Conservation (phyloP, 2,113 vertebrate species). For the Silurus glanis region DNA sequence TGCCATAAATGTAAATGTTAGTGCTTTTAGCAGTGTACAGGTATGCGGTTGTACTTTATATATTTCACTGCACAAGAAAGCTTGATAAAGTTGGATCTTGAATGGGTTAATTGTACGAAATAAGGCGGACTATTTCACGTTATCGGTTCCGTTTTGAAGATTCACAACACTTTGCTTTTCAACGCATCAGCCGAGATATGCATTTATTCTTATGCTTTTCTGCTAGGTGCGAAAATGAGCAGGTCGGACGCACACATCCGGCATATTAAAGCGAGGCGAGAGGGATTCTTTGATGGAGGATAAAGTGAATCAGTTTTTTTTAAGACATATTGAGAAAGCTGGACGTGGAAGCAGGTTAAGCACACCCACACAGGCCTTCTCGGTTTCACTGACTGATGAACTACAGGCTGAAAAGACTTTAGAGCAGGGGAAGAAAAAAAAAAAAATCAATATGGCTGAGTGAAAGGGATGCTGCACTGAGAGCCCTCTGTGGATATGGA, state of each 20-base stretch:
- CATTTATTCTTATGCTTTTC: background rate
- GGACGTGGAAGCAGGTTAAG: constrained; percentile 30
- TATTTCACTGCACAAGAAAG: background rate
- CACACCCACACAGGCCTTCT: constrained; percentile 43
- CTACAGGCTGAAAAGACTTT: constrained; percentile 44
- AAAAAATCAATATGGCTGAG: constrained; percentile 48
- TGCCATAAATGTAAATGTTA: no score
- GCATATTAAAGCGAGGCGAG: background rate
- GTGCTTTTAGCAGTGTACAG: background rate
- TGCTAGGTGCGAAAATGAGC: background rate
- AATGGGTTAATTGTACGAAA: background rate
- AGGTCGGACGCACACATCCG: background rate
- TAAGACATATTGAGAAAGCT: background rate
- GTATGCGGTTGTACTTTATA: background rate
- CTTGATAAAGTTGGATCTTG: background rate
- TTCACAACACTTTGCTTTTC: background rate
- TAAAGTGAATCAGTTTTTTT: constrained; percentile 6
- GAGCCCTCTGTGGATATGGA: constrained; percentile 37
- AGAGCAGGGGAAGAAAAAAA: constrained; percentile 17
- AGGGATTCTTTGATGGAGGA: constrained; percentile 28
- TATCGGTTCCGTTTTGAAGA: background rate
- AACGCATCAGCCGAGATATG: background rate
- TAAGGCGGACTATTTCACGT: no score
- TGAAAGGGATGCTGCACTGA: constrained; percentile 42
- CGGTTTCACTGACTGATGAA: constrained; percentile 32